phyloP scores from a whole-genome alignment of 2,113 vertebrate genomes.

The Elanus axillaris region DNA sequence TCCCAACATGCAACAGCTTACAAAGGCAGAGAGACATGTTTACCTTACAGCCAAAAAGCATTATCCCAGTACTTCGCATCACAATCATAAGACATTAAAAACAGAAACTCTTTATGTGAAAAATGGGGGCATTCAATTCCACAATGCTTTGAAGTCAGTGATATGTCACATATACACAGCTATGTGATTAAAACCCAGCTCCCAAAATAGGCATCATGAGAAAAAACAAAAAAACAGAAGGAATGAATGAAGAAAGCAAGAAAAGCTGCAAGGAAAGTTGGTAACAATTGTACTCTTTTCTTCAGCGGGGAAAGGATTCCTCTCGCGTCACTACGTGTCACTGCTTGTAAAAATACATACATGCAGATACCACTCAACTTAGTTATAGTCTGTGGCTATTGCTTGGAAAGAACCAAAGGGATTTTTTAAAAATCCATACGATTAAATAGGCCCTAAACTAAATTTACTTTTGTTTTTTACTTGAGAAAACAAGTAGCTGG shows the following conservation, averaged over 20 bases:
- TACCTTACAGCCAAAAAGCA: conserved; percentile 84
- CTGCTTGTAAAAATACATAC: neutral
- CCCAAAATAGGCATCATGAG: conserved; percentile 9
- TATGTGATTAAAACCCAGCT: conserved; percentile 37
- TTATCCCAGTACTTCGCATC: conserved; percentile 76
- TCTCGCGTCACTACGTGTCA: neutral
- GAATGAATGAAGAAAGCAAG: conserved; percentile 18
- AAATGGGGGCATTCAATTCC: conserved; percentile 79
- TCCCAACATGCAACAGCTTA: conserved; percentile 86
- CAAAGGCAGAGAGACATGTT: conserved; percentile 79
- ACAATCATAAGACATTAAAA: conserved; percentile 75
- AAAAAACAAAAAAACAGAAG: neutral
- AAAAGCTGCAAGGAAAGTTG: neutral
- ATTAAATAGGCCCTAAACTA: neutral
- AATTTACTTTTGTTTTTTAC: neutral
- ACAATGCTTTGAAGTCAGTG: conserved; percentile 78
- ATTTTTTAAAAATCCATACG: neutral
- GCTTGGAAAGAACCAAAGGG: neutral
- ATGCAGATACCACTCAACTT: neutral
- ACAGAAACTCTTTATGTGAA: conserved; percentile 81
- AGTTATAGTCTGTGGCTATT: neutral
- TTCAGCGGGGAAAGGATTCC: neutral
- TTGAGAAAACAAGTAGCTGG: neutral
- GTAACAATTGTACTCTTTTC: neutral
- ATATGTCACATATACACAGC: conserved; percentile 59